A percentile compares a stretch with the other conserved stretches of the same genome.
Conservation (phyloP, 2,113 vertebrate species). For the Thermophis baileyi region DNA sequence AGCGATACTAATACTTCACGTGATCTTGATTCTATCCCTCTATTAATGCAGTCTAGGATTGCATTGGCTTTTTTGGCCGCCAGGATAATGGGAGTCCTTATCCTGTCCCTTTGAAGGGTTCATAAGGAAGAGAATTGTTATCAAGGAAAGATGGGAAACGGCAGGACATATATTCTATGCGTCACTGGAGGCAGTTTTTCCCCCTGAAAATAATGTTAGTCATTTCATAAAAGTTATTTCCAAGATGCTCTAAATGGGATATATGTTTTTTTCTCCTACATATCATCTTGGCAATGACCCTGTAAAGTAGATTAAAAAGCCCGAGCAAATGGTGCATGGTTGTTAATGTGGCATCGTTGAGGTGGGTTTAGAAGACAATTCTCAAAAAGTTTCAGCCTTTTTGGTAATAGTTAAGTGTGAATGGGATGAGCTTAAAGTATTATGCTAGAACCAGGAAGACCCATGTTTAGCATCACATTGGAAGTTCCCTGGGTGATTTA, state of each 20-base stretch:
- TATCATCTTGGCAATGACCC: background rate
- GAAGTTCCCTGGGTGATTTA: too few relatives aligned
- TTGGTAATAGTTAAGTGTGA: background rate
- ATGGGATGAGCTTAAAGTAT: background rate
- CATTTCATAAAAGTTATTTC: background rate
- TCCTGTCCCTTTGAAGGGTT: background rate
- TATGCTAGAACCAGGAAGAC: background rate
- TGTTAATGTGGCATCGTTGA: background rate
- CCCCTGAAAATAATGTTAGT: background rate
- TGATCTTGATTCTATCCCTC: too few relatives aligned
- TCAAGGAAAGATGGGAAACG: background rate
- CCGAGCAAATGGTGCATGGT: background rate
- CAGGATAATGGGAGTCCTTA: background rate
- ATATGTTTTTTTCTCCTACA: background rate
- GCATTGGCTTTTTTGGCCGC: too few relatives aligned
- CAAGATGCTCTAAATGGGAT: background rate
- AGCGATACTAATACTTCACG: too few relatives aligned
- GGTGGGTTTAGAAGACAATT: background rate
- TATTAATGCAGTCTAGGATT: too few relatives aligned
- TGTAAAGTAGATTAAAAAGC: background rate
- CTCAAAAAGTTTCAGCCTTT: background rate
- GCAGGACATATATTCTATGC: background rate
- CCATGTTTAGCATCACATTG: too few relatives aligned
- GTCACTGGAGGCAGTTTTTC: background rate
- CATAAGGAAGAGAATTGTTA: background rate